Percentiles rank a stretch among this genome's conserved stretches.
These are phyloP conservation scores for Monopis laevigella DNA, from an alignment of 2,888 invertebrate species.

Conservation along the genomic window DNA sequence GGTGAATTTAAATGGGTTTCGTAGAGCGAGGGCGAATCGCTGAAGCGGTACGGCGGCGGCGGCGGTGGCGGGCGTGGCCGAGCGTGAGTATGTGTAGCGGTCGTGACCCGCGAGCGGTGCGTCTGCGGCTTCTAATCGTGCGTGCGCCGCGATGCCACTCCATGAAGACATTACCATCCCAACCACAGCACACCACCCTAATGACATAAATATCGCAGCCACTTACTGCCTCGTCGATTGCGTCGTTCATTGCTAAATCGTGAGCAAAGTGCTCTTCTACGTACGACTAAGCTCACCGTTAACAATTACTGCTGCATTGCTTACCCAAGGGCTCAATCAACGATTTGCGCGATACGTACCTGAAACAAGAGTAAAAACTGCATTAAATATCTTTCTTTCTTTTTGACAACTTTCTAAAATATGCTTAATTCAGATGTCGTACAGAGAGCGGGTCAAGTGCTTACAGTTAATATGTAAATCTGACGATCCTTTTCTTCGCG, in stretches of 20 bases:
- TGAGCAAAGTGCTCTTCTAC: too few species aligned
- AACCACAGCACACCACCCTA: constrained; percentile 9
- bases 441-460: constrained; percentile 28
- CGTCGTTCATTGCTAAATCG: background rate
- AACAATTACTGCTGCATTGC: background rate
- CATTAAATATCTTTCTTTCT: background rate
- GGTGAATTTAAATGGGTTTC: constrained; percentile 6
- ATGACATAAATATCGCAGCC: constrained; percentile 4
- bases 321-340: background rate
- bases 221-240: background rate
- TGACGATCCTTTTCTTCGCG: constrained; percentile 28
- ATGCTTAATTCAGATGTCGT: constrained; percentile 39
- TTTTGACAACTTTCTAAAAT: constrained; percentile 26
- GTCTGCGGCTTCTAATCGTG: constrained; percentile 9
- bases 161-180: constrained; percentile 15
- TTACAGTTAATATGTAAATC: constrained; percentile 41
- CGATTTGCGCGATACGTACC: constrained; percentile 24
- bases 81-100: constrained; percentile 6
- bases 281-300: too few species aligned
- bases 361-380: constrained; percentile 28
- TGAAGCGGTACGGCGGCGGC: constrained; percentile 2
- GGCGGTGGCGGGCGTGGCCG: background rate
- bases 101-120: constrained; percentile 11
- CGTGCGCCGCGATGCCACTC: constrained; percentile 10
- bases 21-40: constrained; percentile 6